A percentile compares a stretch with the other conserved stretches of the same genome.
Evolutionary conservation across 2,113 vertebrate genomes (phyloP).

Genomic region (Ammospiza nelsoni): DNA sequence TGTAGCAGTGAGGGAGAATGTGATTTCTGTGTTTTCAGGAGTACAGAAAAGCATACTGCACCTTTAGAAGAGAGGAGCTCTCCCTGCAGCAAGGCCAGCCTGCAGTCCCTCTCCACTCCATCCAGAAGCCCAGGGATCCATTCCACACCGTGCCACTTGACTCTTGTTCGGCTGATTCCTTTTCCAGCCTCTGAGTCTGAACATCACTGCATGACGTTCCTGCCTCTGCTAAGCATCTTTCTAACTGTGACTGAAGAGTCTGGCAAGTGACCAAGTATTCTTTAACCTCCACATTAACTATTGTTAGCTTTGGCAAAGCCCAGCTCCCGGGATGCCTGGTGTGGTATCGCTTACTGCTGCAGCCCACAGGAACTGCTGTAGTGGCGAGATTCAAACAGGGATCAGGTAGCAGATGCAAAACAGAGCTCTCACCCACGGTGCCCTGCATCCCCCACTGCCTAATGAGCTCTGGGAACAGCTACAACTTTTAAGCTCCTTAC

Average conservation of each 20-base stretch:
- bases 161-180: background rate
- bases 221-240: constrained; percentile 25
- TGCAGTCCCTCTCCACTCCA: background rate
- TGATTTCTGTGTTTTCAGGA: background rate
- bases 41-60: background rate
- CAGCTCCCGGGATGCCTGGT: background rate
- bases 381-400: constrained; percentile 1
- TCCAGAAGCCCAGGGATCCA: background rate
- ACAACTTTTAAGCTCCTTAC: constrained; percentile 19
- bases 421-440: background rate
- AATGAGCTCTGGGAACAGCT: background rate
- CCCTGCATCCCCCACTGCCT: background rate
- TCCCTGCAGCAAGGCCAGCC: background rate
- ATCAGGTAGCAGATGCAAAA: constrained; percentile 37
- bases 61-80: background rate
- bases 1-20: background rate
- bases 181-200: background rate
- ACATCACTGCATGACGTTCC: background rate
- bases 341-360: background rate
- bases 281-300: constrained; percentile 45
- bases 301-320: constrained; percentile 47
- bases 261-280: constrained; percentile 6
- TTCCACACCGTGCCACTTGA: background rate
- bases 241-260: constrained; percentile 25
- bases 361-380: constrained; percentile 57